Base-by-base conservation (phyloP, 2,113 vertebrate species). In the Verasper variegatus region DNA sequence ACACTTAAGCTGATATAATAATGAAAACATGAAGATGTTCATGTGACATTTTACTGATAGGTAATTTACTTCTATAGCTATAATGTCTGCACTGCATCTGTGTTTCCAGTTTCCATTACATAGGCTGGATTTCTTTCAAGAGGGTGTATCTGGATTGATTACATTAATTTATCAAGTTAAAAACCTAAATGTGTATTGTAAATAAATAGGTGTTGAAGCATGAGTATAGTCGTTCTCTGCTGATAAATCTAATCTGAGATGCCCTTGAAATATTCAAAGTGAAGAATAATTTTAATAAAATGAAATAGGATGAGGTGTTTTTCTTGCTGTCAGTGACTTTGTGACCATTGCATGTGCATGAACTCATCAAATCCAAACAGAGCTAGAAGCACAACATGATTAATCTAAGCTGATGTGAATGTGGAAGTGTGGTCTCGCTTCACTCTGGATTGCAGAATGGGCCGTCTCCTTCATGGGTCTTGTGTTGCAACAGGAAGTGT, bases 401-500 rank as follows among this genome's bases (percentile, higher is more conserved):
- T 14, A 2, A 18, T 51, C 4, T 6, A 51, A 18, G 4, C 17
- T 24, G 52, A 31, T 31, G 31, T 31, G 31, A 31, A 31, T 31
- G 31, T 31, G 31, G 6, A 31, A 31, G 31, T 31, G 31, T 31
- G 31, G 31, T 31, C 31, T 31, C 31, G 7, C 27, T 31, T 31
- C 27, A 7, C 31, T 6, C 31, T 31, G 6, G 6, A 67, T 3
- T 42, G 40, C 40, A 42, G 40, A 42, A 42, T 11, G 2, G 40
- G 40, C 12, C 12, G 12, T 42, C 40, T 13, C 40, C 11, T 42
- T 37, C 35, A 37, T 8, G 2, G 35, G 35, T 2, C 0, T 37
- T 37, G 14, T 60, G 31, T 37, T 40, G 26, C 49, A 68, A 81
- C 52, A 83, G 77, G 77, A 85, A 84, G 66, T 59, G 21, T 71